Evolutionary conservation across 2,113 vertebrate genomes (phyloP), one percentile per base, ranked within the genome.

Genomic region (Barnardius zonarius): DNA sequence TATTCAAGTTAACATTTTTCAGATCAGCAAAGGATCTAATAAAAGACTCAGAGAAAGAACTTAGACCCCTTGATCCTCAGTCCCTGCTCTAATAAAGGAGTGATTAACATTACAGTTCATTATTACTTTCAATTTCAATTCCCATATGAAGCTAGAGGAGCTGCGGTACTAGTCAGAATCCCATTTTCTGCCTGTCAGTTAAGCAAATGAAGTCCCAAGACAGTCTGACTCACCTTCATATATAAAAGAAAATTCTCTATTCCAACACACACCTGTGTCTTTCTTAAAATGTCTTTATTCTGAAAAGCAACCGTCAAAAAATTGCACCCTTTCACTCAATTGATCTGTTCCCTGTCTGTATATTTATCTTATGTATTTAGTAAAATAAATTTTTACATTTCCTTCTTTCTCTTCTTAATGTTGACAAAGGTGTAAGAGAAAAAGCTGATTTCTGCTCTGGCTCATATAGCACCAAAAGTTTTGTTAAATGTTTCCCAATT

Each of bases 101-200:
- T 92, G 92, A 96, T 95, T 96, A 95, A 94, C 73, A 88, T 86
- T 88, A 70, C 28, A 59, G 83, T 94, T 97, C 93, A 85, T 96
- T 93, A 93, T 91, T 93, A 48, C 75, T 91, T 96, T 91, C 91
- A 68, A 77, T 93, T 94, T 94, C 70, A 94, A 69, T 59, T 94
- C 94, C 90, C 94, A 62, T 66, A 69, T 91, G 93, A 95, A 76
- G 19, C 49, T 87, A 85, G 67, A 80, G 57, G 41, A 95, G 41
- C 57, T 84, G 62, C 54, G 76, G 31, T 73, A 54, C 86, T 69
- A 89, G 69, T 86, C 70, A 95, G 81, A 96, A 93, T 80, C 69
- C 57, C 91, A 88, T 96, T 94, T 96, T 91, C 81, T 95, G 70
- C 74, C 83, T 96, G 91, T 92, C 92, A 94, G 86, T 96, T 94